phyloP scores from a whole-genome alignment of 1,140 invertebrate genomes.

The Ylistrum balloti region DNA sequence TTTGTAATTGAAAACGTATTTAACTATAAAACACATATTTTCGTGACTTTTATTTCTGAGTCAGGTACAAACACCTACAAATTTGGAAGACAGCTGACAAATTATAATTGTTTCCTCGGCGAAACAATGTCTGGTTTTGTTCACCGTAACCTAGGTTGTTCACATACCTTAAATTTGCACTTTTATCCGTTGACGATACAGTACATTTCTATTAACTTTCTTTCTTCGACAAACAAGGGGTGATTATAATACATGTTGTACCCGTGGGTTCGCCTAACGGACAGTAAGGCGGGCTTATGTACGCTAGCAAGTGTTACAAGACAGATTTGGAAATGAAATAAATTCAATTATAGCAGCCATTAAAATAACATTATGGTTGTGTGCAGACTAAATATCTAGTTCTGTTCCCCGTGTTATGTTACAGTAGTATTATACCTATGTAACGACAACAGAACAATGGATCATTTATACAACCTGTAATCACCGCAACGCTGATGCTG shows the following conservation, averaged over 20 bases:
- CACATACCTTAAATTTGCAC: not conserved
- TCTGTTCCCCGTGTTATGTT: no score
- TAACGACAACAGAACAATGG: no score
- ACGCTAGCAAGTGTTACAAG: not conserved
- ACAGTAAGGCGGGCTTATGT: not conserved
- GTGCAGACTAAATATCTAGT: no score
- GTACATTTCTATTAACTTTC: not conserved
- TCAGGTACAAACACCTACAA: not conserved
- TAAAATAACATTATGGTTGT: not conserved
- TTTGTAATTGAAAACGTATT: not conserved
- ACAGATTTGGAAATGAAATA: not conserved
- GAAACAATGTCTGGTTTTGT: slow-evolving; percentile 16
- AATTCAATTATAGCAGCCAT: not conserved
- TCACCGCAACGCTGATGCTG: no score
- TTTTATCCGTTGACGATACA: not conserved
- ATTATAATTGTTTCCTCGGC: not conserved
- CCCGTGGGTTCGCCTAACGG: not conserved
- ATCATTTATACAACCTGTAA: no score
- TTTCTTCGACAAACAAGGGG: not conserved
- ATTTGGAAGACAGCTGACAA: not conserved
- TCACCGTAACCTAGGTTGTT: not conserved
- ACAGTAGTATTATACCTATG: no score
- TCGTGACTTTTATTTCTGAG: not conserved
- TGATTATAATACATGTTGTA: not conserved
- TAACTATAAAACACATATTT: not conserved